phyloP scores from a whole-genome alignment of 2,888 invertebrate genomes.

The Harpalus rubripes region DNA sequence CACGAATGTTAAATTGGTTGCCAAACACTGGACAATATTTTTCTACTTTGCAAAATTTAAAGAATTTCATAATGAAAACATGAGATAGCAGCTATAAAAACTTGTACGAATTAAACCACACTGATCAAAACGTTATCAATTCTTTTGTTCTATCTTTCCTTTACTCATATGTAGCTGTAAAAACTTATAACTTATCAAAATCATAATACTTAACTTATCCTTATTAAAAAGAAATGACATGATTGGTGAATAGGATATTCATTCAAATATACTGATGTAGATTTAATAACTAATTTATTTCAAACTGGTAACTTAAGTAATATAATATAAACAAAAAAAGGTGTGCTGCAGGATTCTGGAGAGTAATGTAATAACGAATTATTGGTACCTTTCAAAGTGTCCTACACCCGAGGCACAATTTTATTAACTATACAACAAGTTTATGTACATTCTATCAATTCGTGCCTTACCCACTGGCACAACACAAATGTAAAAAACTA shows the following conservation, averaged over 20 bases:
- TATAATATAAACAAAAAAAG: constrained; percentile 37
- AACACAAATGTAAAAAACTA: constrained; percentile 60
- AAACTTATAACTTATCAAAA: background rate
- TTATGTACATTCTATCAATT: constrained; percentile 60
- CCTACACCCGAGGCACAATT: constrained; percentile 66
- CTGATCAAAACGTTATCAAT: no score
- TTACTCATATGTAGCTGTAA: background rate
- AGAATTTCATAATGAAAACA: no score
- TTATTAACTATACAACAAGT: constrained; percentile 67
- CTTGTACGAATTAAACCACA: no score
- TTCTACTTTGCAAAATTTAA: no score
- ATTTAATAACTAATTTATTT: constrained; percentile 43
- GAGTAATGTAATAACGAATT: constrained; percentile 62
- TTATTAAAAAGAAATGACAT: background rate
- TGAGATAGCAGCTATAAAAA: no score
- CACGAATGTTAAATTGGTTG: constrained; percentile 25
- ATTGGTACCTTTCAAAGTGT: constrained; percentile 66
- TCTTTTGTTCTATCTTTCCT: background rate
- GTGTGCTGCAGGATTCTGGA: constrained; percentile 46
- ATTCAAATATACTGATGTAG: background rate
- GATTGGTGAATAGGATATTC: background rate
- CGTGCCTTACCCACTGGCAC: constrained; percentile 65
- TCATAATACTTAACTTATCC: background rate
- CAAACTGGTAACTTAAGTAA: constrained; percentile 49
- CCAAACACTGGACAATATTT: background rate